A percentile compares a stretch with the other conserved stretches of the same genome.
phyloP scores from a whole-genome alignment of 2,797 vertebrate species.

The Chelmon rostratus region DNA sequence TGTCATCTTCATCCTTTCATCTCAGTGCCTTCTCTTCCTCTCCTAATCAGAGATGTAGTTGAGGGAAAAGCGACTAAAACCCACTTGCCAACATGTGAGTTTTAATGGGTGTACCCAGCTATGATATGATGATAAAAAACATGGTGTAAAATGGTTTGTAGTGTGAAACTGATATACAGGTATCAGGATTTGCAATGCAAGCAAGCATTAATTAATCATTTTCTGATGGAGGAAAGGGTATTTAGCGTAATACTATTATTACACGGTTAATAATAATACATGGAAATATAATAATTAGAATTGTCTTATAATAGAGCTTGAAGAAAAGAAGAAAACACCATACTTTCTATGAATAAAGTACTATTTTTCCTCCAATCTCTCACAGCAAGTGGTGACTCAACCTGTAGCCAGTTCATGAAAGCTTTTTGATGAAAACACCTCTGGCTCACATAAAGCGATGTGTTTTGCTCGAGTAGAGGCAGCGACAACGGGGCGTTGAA shows the following conservation, averaged over 20 bases:
- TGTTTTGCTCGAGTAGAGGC: conserved; percentile 28
- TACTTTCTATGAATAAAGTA: conserved; percentile 32
- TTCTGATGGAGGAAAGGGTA: not conserved
- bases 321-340: conserved; percentile 20
- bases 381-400: conserved; percentile 46
- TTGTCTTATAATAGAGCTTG: not conserved
- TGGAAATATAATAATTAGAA: not conserved
- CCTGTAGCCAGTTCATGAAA: conserved; percentile 39
- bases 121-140: conserved; percentile 15
- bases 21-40: conserved; percentile 10
- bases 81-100: not conserved
- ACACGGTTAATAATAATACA: not conserved
- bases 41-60: conserved; percentile 30
- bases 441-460: conserved; percentile 27
- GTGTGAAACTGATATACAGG: not conserved
- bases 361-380: conserved; percentile 41
- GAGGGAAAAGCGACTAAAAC: conserved; percentile 19
- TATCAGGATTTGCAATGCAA: not conserved
- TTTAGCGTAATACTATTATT: not conserved
- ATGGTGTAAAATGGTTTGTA: not conserved
- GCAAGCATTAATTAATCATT: not conserved
- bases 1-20: conserved; percentile 31
- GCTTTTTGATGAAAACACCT: conserved; percentile 44
- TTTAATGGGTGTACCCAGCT: not conserved
- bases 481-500: conserved; percentile 21